phyloP scores from a whole-genome alignment of 2,888 invertebrate species.

The Patella caerulea region DNA sequence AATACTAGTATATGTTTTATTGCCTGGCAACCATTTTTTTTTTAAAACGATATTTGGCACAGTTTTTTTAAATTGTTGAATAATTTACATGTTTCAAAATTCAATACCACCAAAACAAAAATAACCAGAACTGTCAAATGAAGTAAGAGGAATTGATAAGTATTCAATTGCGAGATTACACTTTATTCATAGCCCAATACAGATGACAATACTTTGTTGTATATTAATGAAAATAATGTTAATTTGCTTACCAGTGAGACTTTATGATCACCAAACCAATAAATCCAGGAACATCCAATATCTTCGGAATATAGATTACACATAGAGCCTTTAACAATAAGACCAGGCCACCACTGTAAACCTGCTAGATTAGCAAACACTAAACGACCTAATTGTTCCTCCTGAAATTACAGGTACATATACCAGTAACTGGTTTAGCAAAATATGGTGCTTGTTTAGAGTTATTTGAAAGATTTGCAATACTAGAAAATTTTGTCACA shows the following conservation, averaged over 20 bases:
- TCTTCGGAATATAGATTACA: slow-evolving; percentile 25
- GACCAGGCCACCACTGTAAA: slow-evolving; percentile 29
- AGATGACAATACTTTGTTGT: too few species aligned
- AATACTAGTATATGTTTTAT: too few species aligned
- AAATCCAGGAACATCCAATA: slow-evolving; percentile 26
- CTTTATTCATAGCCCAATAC: too few species aligned
- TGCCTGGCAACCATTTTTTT: too few species aligned
- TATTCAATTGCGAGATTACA: background rate
- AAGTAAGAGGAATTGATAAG: background rate
- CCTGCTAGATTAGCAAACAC: slow-evolving; percentile 31
- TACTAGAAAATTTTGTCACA: too few species aligned
- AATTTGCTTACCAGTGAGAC: slow-evolving; percentile 27
- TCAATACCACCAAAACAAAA: background rate
- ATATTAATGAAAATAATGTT: background rate
- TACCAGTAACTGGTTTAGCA: too few species aligned
- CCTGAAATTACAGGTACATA: slow-evolving; percentile 15
- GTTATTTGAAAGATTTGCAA: too few species aligned
- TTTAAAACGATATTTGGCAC: too few species aligned
- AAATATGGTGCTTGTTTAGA: too few species aligned
- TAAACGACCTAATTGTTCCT: slow-evolving; percentile 24
- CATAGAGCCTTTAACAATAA: slow-evolving; percentile 29
- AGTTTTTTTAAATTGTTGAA: too few species aligned
- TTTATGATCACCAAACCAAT: slow-evolving; percentile 36
- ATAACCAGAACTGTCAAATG: background rate
- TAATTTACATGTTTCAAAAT: too few species aligned